Evolutionary conservation across 2,797 vertebrate genomes (phyloP), one percentile per base, ranked within the genome.

Genomic region (Sebastolobus alascanus): DNA sequence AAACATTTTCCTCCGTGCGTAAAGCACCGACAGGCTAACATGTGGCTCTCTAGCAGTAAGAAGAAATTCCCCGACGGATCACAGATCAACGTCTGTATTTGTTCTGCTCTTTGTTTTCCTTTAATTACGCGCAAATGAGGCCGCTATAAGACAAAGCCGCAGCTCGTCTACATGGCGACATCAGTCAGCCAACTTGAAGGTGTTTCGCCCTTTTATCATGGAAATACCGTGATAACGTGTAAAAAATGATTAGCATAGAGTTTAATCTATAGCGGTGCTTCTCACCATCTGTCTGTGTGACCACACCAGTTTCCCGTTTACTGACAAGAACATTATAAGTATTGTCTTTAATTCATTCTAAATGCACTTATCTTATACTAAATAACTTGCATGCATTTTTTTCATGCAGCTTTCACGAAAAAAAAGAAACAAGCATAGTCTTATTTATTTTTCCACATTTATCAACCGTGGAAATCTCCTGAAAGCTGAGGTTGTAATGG

Each of bases 41-140:
- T 81, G 85, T 83, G 82, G 78, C 67, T 87, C 40, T 87, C 31
- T 8, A 3, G 60, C 20, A 27, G 56, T 31, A 8, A 77, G 25
- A 5, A 77, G n/a, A 55, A 46, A 72, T 10, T 66, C 71, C 31
- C 58, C 10, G 40, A 61, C 60, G 31, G 63, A 73, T 75, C 81
- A 63, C 74, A 84, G 86, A 86, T 91, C 86, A 91, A 80, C 87
- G 82, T 91, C 87, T 93, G 90, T 92, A 92, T 94, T 94, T 94
- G 87, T 89, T 86, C 79, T 75, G 71, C 55, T 78, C 67, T 84
- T 94, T 93, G 91, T 95, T 95, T 95, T 86, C 66, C 33, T 93
- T 93, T 92, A 94, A 95, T 95, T 92, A 93, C 76, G 72, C 83
- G 38, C 90, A 94, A 94, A 93, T 93, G 89, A 94, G 90, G 76